phyloP scores from a whole-genome alignment of 2,888 invertebrate genomes.

The Helicoverpa assulta region DNA sequence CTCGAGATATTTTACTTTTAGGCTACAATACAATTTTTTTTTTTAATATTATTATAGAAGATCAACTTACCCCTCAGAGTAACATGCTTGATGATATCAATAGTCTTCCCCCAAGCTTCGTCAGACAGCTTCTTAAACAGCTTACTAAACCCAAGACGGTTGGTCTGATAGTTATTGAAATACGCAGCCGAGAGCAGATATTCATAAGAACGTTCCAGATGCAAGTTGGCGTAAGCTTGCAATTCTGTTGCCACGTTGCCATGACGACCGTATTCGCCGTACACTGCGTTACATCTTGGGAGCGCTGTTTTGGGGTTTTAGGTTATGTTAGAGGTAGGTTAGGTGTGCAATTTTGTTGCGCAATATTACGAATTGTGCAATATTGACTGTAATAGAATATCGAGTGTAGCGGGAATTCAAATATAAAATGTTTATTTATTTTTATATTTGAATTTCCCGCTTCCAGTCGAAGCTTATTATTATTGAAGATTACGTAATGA shows the following conservation, averaged over 20 bases:
- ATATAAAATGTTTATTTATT: no score
- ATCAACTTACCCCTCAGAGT: constrained; percentile 92
- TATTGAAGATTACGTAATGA: no score
- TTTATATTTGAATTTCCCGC: no score
- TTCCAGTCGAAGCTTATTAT: no score
- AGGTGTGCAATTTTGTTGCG: no score
- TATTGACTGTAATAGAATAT: no score
- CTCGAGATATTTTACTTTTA: no score
- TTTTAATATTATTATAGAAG: no score
- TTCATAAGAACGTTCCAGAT: constrained; percentile 93
- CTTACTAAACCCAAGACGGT: constrained; percentile 94
- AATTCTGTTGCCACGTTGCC: constrained; percentile 81
- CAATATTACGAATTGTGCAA: no score
- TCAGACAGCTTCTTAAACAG: constrained; percentile 94
- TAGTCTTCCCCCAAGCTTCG: constrained; percentile 93
- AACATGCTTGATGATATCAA: constrained; percentile 94
- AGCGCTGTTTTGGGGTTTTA: constrained; percentile 71
- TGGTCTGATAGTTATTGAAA: constrained; percentile 94
- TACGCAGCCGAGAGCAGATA: constrained; percentile 93
- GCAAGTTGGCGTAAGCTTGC: constrained; percentile 91
- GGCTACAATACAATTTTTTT: no score
- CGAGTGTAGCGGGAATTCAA: no score
- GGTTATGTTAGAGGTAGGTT: no score
- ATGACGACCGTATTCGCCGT: constrained; percentile 90
- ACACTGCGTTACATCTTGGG: constrained; percentile 92